Evolutionary conservation across 2,797 vertebrate genomes (phyloP).

Genomic region (Chelonia mydas): DNA sequence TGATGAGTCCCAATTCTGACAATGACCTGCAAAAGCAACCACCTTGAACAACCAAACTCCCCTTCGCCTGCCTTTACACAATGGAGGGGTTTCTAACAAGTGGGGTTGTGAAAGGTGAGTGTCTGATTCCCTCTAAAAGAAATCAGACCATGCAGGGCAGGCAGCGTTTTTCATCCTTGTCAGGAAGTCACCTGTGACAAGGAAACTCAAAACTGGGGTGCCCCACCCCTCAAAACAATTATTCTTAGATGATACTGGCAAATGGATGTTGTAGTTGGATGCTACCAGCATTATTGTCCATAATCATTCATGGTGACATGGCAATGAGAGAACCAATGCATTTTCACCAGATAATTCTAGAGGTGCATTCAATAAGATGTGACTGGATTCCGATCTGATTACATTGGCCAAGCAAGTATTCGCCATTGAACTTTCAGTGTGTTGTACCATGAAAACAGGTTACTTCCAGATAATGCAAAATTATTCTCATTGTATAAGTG

Average conservation of each 20-base stretch:
- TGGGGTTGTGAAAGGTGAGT: accelerated
- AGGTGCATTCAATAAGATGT: too few relatives aligned
- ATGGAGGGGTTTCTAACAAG: accelerated
- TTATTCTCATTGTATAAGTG: neutral
- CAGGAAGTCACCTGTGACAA: accelerated
- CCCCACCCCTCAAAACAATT: neutral
- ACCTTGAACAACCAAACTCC: neutral
- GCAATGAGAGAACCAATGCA: too few relatives aligned
- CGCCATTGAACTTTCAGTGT: too few relatives aligned
- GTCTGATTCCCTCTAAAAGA: neutral
- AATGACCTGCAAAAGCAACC: neutral
- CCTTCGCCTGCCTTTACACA: accelerated
- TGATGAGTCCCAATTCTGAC: neutral
- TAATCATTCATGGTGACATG: neutral
- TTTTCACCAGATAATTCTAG: too few relatives aligned
- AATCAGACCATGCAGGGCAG: accelerated
- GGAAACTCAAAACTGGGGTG: accelerated
- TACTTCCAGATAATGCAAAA: too few relatives aligned
- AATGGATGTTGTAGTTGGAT: neutral
- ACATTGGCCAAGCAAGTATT: too few relatives aligned
- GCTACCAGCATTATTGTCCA: neutral
- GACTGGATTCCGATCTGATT: too few relatives aligned
- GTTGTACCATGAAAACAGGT: too few relatives aligned
- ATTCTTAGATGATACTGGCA: neutral
- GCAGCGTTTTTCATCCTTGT: neutral